These are phyloP conservation scores for Acanthaster planci DNA, from an alignment of 35 echinoderm and acorn worm species.

Conservation along the genomic window DNA sequence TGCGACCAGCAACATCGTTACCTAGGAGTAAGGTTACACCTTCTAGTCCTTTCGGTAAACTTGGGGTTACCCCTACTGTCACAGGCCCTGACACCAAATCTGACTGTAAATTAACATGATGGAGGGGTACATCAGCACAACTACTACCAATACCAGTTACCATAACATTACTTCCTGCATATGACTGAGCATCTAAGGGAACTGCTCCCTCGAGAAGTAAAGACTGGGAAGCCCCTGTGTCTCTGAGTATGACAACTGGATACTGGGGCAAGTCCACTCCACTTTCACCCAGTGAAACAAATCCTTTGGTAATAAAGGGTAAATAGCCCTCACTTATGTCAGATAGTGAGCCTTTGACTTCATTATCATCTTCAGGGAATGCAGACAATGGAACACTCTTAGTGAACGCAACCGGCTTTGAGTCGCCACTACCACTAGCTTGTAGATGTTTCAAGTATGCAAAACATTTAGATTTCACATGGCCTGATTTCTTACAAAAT, in stretches of 20 bases:
- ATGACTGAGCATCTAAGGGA: neutral
- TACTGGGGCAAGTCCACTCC: neutral
- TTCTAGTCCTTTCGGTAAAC: slow-evolving; percentile 27
- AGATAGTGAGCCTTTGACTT: neutral
- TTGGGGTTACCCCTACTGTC: slow-evolving; percentile 1
- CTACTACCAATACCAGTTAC: too few relatives aligned
- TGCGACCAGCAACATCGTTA: slow-evolving; percentile 51
- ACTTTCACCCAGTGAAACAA: neutral
- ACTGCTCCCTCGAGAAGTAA: neutral
- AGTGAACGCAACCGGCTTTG: neutral
- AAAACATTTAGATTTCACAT: neutral
- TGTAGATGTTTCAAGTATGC: neutral
- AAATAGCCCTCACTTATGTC: neutral
- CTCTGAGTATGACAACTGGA: neutral
- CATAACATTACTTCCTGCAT: slow-evolving; percentile 35
- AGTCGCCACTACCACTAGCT: neutral
- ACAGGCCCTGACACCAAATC: slow-evolving; percentile 38
- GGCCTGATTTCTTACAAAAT: neutral
- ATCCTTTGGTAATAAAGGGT: slow-evolving; percentile 1
- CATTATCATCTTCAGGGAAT: neutral
- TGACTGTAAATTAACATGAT: slow-evolving; percentile 29
- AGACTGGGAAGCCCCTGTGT: slow-evolving; percentile 1
- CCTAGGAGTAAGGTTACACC: slow-evolving; percentile 42
- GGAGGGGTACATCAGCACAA: slow-evolving; percentile 15
- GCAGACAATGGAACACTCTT: neutral